These are phyloP conservation scores for Torymus auratus DNA, from an alignment of 2,888 invertebrate species.

Conservation along the genomic window DNA sequence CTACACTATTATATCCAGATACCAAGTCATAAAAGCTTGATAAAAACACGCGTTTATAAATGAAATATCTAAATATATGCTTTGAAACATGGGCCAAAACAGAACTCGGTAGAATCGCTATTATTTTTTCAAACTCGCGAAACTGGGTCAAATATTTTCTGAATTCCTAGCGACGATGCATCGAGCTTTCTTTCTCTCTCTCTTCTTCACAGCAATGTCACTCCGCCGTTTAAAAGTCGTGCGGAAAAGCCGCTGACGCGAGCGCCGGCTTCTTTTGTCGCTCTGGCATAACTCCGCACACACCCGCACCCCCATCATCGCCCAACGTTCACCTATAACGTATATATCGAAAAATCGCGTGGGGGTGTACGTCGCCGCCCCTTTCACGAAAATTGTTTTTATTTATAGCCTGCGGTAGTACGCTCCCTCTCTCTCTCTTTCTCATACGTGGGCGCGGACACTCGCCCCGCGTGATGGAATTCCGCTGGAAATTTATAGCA, in stretches of 20 bases:
- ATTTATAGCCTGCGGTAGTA: slow-evolving; percentile 50
- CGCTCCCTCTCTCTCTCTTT: not conserved
- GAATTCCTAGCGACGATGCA: not conserved
- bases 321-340: not conserved
- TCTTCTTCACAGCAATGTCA: too few relatives aligned
- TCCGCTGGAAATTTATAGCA: slow-evolving; percentile 52
- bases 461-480: slow-evolving; percentile 51
- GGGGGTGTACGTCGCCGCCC: not conserved
- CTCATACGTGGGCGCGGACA: slow-evolving; percentile 6
- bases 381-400: slow-evolving; percentile 55
- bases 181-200: not conserved
- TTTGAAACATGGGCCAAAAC: too few relatives aligned
- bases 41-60: too few relatives aligned
- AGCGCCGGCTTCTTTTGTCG: not conserved
- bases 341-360: slow-evolving; percentile 16
- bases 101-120: too few relatives aligned
- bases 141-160: slow-evolving; percentile 43
- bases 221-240: too few relatives aligned
- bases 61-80: too few relatives aligned
- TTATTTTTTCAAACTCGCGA: not conserved
- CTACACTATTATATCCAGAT: too few relatives aligned
- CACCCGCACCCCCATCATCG: too few relatives aligned
- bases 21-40: too few relatives aligned
- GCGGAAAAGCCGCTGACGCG: too few relatives aligned
- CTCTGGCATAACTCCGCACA: not conserved